Conservation (phyloP, 2,113 vertebrate genomes). For the Mesocricetus auratus region DNA sequence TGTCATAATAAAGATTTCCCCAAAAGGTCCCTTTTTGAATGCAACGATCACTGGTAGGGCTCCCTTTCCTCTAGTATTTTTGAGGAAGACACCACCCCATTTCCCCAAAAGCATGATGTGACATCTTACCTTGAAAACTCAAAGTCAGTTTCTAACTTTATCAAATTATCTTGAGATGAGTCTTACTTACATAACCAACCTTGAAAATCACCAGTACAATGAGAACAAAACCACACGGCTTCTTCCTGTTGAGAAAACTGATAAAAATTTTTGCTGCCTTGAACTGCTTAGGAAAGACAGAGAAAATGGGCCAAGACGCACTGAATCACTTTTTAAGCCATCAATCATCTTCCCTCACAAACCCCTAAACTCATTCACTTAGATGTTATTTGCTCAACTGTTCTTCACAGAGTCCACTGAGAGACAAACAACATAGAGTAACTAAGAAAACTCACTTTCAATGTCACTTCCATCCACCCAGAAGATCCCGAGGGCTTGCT, state of each 20-base stretch:
- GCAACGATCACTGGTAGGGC: not conserved
- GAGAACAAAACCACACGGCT: not conserved
- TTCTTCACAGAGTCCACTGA: constrained; percentile 3
- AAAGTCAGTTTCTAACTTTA: constrained; percentile 38
- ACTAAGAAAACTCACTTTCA: constrained; percentile 27
- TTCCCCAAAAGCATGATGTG: not conserved
- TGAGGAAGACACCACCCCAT: not conserved
- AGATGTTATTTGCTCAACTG: constrained; percentile 30
- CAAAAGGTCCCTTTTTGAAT: constrained; percentile 5
- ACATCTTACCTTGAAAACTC: constrained; percentile 46
- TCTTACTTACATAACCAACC: constrained; percentile 8
- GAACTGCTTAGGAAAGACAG: constrained; percentile 17
- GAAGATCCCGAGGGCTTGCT: not conserved
- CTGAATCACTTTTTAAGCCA: constrained; percentile 55
- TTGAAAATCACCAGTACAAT: not conserved
- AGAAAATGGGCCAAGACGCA: constrained; percentile 1
- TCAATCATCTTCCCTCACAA: not conserved
- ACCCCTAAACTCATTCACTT: constrained; percentile 53
- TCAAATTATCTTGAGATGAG: not conserved
- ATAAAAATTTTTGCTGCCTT: not conserved
- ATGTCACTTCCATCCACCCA: not conserved
- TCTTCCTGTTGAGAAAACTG: constrained; percentile 34
- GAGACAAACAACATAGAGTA: not conserved
- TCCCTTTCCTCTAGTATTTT: not conserved
- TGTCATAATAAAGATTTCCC: constrained; percentile 34